Evolutionary conservation across 2,888 invertebrate species (phyloP).

Genomic region (Eristalis pertinax): DNA sequence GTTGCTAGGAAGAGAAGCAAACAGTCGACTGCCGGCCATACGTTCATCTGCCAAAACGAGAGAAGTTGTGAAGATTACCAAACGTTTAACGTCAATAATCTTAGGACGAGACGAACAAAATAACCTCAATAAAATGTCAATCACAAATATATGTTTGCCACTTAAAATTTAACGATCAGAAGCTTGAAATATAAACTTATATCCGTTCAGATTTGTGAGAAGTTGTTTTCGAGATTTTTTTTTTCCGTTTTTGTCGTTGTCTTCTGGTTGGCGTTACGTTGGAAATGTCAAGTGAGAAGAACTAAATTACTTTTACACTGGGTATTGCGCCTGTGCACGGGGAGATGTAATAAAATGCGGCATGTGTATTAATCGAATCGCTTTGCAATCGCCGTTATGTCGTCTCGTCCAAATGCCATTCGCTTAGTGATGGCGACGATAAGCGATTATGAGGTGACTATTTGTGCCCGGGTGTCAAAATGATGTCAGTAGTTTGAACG

Average conservation of each 20-base stretch:
- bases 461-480: too few relatives aligned
- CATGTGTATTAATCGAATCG: background rate
- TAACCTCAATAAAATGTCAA: background rate
- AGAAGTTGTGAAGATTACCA: background rate
- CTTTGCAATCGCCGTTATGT: background rate
- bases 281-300: background rate
- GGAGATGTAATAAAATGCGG: background rate
- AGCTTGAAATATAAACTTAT: background rate
- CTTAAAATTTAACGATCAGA: background rate
- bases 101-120: background rate
- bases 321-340: background rate
- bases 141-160: background rate
- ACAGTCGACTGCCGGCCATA: too few relatives aligned
- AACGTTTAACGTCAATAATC: background rate
- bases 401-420: background rate
- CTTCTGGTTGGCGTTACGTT: background rate
- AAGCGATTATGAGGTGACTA: background rate
- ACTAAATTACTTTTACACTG: background rate
- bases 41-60: background rate
- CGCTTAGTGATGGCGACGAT: background rate
- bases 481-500: too few relatives aligned
- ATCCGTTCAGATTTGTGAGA: background rate
- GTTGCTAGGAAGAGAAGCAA: background rate
- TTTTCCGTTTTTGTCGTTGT: background rate
- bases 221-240: too few relatives aligned